A percentile compares a stretch with the other conserved stretches of the same genome.
Evolutionary conservation across 2,888 invertebrate species (phyloP).

Genomic region (Dryococelus australis): DNA sequence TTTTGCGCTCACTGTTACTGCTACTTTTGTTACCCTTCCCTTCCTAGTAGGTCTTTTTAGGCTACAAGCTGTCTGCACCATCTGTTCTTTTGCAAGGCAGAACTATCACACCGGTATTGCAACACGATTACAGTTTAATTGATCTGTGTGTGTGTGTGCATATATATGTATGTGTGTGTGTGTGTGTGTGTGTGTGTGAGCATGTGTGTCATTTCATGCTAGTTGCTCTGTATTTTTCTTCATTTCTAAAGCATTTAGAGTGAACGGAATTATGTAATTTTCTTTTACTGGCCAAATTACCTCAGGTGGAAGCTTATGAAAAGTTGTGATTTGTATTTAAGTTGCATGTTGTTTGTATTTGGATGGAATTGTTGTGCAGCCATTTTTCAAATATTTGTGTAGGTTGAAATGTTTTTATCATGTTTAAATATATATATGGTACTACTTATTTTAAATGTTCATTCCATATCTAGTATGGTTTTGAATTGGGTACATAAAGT

Average conservation of each 20-base stretch:
- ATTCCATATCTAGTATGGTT: no score
- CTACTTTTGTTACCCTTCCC: neutral
- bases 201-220: neutral
- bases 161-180: no score
- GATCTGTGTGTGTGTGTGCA: no score
- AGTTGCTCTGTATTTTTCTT: neutral
- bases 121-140: neutral
- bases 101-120: neutral
- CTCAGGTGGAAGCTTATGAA: neutral
- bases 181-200: no score
- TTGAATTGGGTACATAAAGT: no score
- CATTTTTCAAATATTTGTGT: no score
- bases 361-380: neutral
- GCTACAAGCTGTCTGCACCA: neutral
- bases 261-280: neutral
- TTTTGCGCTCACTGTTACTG: neutral
- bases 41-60: neutral
- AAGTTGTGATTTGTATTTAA: neutral
- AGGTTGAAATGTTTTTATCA: no score
- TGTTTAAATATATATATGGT: no score
- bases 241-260: neutral
- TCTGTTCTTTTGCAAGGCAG: neutral
- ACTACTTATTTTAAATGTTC: no score
- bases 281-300: neutral
- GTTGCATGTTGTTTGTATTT: neutral